Evolutionary conservation across 2,888 invertebrate species (phyloP).

Genomic region (Drosophila limbata): DNA sequence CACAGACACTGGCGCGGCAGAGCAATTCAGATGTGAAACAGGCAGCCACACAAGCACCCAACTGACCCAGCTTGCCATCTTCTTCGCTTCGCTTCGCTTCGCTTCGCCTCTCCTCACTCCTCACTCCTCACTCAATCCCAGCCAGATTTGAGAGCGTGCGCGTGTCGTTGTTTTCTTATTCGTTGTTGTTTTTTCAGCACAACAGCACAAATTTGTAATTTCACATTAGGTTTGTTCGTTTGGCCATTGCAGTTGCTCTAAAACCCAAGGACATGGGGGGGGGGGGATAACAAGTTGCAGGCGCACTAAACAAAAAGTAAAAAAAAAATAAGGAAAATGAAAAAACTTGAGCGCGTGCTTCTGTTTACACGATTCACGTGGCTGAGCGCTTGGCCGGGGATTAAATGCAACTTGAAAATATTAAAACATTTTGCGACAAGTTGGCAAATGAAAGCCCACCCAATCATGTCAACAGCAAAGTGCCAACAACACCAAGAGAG

Average conservation of each 20-base stretch:
- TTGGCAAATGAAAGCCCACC: conserved; percentile 80
- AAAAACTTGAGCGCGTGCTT: conserved; percentile 61
- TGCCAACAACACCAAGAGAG: conserved; percentile 50
- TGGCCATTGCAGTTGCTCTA: conserved; percentile 27
- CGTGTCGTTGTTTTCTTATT: conserved; percentile 45
- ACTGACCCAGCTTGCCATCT: not conserved
- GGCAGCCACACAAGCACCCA: conserved; percentile 1
- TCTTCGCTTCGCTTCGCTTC: too few species aligned
- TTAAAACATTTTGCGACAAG: conserved; percentile 82
- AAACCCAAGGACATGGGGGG: conserved; percentile 15
- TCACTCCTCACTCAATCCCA: conserved; percentile 27
- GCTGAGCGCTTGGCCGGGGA: conserved; percentile 63
- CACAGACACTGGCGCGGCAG: too few species aligned
- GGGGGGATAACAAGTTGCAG: conserved; percentile 42
- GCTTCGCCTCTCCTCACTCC: too few species aligned
- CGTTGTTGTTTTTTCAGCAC: conserved; percentile 49
- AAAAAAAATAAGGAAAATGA: too few species aligned
- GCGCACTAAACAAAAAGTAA: not conserved
- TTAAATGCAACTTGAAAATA: conserved; percentile 81
- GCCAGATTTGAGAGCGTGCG: conserved; percentile 42
- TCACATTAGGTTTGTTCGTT: conserved; percentile 52
- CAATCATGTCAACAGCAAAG: conserved; percentile 79
- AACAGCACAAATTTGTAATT: conserved; percentile 62
- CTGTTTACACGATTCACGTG: conserved; percentile 77
- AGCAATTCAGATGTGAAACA: conserved; percentile 38